A percentile compares a stretch with the other conserved stretches of the same genome.
phyloP scores from a whole-genome alignment of 2,113 vertebrate species.

The Aythya baeri region DNA sequence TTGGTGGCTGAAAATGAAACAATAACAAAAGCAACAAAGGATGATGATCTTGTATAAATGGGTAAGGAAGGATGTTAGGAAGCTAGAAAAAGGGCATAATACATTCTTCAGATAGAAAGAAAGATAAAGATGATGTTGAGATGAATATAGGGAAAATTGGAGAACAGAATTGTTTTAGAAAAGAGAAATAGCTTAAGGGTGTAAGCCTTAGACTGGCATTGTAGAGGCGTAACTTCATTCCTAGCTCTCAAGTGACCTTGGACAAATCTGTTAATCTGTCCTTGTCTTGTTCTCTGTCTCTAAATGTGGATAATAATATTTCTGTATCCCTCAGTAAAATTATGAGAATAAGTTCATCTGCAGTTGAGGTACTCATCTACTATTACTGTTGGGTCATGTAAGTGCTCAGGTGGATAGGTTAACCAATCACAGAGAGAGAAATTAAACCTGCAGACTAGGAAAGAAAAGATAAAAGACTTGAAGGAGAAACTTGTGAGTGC shows the following conservation, averaged over 20 bases:
- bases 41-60: neutral
- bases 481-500: neutral
- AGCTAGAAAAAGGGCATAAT: neutral
- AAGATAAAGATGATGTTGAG: neutral
- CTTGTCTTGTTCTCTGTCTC: slow-evolving; percentile 26
- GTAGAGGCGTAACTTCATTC: neutral
- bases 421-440: slow-evolving; percentile 7
- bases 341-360: neutral
- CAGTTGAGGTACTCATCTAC: neutral
- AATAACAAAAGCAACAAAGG: neutral
- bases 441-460: neutral
- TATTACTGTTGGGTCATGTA: neutral
- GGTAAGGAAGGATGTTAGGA: neutral
- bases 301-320: slow-evolving; percentile 22
- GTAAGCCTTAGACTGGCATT: neutral
- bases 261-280: slow-evolving; percentile 9
- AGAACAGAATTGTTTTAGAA: neutral
- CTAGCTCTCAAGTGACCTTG: neutral
- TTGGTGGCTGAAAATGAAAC: neutral
- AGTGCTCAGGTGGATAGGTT: neutral
- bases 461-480: neutral
- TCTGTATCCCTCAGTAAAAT: slow-evolving; percentile 6
- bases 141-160: neutral
- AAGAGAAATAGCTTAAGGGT: neutral
- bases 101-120: neutral